Evolutionary conservation across 2,113 vertebrate species (phyloP), one percentile per base, ranked within the genome.

Genomic region (Casuarius casuarius): DNA sequence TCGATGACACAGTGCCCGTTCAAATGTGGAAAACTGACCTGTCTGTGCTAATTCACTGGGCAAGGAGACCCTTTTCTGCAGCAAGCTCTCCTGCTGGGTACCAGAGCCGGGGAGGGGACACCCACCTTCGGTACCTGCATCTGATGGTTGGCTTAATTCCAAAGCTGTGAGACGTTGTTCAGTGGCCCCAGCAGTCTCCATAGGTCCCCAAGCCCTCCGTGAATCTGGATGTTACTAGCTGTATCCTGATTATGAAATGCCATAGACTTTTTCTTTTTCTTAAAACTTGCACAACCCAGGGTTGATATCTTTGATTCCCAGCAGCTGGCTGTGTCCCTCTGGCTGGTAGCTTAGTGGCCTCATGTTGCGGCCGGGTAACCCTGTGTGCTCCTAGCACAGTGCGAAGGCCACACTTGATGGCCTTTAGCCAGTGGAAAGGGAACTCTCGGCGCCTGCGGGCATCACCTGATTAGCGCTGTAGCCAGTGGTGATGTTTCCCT

Each of bases 261-360:
- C 66, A 6, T 12, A 31, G 40, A 22, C 49, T 51, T 14, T 29
- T 44, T 31, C 62, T 56, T 31, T 4, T 12, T 75, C 70, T 80
- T 66, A 81, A 75, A 40, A 74, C 92, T 96, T 97, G 90, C 95
- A 95, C 97, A 93, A 51, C n/a, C 80, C 31, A 33, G 85, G 49
- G 8, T 75, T 72, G 42, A 1, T 70, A 7, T 22, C 42, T 77
- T n/a, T 63, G n/a, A 72, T 67, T 44, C 74, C 81, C 58, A 49
- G 42, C 42, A 38, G 68, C 79, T 56, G 62, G 62, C 84, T 52
- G 31, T 84, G 29, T 83, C 78, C 85, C 51, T 54, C 15, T 9
- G 80, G 44, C 84, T 62, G 67, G 78, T 68, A 51, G 80, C 65
- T 51, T 13, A 3, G 78, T 44, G 35, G 51, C 82, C 75, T 25